Percentiles rank a stretch among this genome's conserved stretches.
Conservation (phyloP, 2,888 invertebrate species). For the Byasa hedistus region DNA sequence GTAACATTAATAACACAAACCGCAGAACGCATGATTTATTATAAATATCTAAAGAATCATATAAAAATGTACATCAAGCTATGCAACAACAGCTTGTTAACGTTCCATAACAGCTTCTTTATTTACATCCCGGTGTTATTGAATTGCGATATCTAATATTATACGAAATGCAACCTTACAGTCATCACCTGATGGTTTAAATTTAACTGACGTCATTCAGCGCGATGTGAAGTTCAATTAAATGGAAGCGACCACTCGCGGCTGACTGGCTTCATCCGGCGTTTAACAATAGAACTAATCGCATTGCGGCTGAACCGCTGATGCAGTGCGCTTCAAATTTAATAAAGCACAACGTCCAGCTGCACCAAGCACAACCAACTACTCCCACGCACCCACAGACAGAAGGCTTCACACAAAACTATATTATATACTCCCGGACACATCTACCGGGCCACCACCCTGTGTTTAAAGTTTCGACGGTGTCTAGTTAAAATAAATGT, state of each 20-base stretch:
- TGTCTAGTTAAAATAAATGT: too few species aligned
- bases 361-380: too few species aligned
- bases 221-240: conserved; percentile 18
- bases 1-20: too few species aligned
- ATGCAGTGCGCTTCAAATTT: conserved; percentile 9
- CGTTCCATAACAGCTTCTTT: neutral
- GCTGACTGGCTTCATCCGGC: conserved; percentile 11
- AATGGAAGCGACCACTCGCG: conserved; percentile 15
- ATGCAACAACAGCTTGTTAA: neutral
- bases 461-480: too few species aligned
- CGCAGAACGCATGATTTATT: too few species aligned
- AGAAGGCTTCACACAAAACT: too few species aligned
- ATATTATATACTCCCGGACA: too few species aligned
- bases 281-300: conserved; percentile 17
- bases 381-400: too few species aligned
- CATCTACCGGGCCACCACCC: too few species aligned
- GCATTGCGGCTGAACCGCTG: conserved; percentile 3
- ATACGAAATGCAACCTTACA: neutral
- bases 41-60: too few species aligned
- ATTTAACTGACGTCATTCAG: neutral
- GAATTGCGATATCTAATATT: neutral
- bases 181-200: neutral
- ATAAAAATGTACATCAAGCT: too few species aligned
- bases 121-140: conserved; percentile 4
- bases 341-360: conserved; percentile 1